phyloP scores from a whole-genome alignment of 2,797 vertebrate genomes.

The Labroides dimidiatus region DNA sequence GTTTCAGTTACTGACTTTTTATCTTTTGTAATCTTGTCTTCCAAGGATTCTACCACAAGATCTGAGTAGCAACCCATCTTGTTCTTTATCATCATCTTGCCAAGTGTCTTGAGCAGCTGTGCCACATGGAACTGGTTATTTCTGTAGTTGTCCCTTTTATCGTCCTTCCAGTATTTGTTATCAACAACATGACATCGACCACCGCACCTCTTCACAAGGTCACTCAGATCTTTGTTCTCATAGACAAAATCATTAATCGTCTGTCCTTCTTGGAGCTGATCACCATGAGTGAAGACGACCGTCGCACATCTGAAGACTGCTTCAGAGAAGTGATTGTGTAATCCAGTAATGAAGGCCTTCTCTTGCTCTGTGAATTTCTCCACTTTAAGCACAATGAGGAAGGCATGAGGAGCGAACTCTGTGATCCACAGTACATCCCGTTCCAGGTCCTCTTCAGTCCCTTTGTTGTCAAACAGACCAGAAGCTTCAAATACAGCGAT shows the following conservation, averaged over 20 bases:
- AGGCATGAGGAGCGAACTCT: conserved; percentile 28
- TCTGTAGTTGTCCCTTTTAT: conserved; percentile 11
- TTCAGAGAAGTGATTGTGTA: neutral
- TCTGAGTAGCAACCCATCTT: too few species aligned
- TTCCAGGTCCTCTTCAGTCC: neutral
- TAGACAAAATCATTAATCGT: too few species aligned
- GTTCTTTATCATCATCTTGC: too few species aligned
- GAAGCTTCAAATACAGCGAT: conserved; percentile 14
- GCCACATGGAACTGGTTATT: conserved; percentile 46
- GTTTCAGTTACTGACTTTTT: too few species aligned
- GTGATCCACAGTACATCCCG: conserved; percentile 8
- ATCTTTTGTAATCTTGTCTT: too few species aligned
- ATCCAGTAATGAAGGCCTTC: neutral
- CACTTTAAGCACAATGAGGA: conserved; percentile 34
- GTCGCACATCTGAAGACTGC: too few species aligned
- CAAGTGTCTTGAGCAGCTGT: conserved; percentile 31
- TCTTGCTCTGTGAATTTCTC: conserved; percentile 34
- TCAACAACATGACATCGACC: conserved; percentile 51
- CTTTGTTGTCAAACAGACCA: rapidly evolving
- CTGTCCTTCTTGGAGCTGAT: too few species aligned
- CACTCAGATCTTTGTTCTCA: conserved; percentile 1
- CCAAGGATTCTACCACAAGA: too few species aligned
- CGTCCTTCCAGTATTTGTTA: conserved; percentile 48
- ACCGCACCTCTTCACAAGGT: conserved; percentile 41
- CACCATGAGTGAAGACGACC: too few species aligned